These are phyloP conservation scores for Nannoperca obscura DNA, from an alignment of 2,797 vertebrate genomes.

Conservation along the genomic window DNA sequence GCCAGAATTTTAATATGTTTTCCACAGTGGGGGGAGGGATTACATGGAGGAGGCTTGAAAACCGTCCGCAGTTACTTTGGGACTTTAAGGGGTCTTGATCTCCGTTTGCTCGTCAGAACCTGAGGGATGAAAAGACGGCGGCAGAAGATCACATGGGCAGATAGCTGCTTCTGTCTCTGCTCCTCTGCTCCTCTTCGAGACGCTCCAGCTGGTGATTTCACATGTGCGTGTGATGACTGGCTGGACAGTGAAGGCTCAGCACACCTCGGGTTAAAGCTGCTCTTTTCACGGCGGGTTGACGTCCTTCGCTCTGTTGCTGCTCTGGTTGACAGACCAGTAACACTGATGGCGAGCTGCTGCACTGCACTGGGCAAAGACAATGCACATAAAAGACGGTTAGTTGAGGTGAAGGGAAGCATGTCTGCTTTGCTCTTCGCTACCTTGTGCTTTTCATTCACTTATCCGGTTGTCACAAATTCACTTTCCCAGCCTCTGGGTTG, in stretches of 20 bases:
- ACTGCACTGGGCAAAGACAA: neutral
- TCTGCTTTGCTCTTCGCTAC: neutral
- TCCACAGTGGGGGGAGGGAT: slow-evolving; percentile 38
- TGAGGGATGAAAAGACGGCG: slow-evolving; percentile 56
- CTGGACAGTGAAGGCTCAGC: slow-evolving; percentile 48
- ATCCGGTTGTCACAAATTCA: neutral
- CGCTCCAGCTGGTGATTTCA: slow-evolving; percentile 27
- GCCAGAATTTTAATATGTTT: slow-evolving; percentile 58
- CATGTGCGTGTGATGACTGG: slow-evolving; percentile 36
- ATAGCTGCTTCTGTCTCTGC: slow-evolving; percentile 8
- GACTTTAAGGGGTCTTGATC: slow-evolving; percentile 75
- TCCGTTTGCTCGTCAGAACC: slow-evolving; percentile 70
- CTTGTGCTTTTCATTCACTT: neutral
- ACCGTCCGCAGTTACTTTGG: slow-evolving; percentile 55
- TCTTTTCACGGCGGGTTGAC: slow-evolving; percentile 48
- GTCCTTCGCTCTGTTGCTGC: slow-evolving; percentile 37
- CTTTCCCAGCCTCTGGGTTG: neutral
- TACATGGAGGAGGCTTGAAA: slow-evolving; percentile 57
- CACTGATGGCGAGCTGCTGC: slow-evolving; percentile 1
- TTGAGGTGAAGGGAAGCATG: neutral
- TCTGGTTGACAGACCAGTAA: neutral
- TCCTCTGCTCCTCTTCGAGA: slow-evolving; percentile 38
- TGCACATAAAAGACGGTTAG: neutral
- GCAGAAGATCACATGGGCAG: slow-evolving; percentile 32
- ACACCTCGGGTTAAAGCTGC: slow-evolving; percentile 26